These are phyloP conservation scores for Oligia strigilis DNA, from an alignment of 2,888 invertebrate genomes.

Conservation along the genomic window DNA sequence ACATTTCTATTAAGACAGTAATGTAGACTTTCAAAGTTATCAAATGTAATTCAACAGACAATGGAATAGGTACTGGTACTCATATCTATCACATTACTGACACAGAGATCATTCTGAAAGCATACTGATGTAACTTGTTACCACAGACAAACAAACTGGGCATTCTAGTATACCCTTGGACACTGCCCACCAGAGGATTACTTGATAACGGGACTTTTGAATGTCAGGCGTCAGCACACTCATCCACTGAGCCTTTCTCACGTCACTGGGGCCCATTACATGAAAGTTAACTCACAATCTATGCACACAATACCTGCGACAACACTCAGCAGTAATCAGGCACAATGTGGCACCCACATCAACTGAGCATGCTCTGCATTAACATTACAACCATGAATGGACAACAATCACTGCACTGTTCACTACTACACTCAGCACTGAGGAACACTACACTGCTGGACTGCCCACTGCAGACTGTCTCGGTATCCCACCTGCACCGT, in stretches of 20 bases:
- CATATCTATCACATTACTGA: background rate
- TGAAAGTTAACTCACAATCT: background rate
- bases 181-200: background rate
- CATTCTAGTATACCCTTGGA: background rate
- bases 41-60: background rate
- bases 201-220: constrained; percentile 18
- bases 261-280: background rate
- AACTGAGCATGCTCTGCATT: background rate
- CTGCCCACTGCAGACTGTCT: background rate
- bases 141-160: constrained; percentile 2
- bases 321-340: constrained; percentile 8
- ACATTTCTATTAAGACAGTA: background rate
- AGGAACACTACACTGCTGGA: background rate
- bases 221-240: background rate
- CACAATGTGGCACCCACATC: constrained; percentile 20
- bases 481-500: constrained; percentile 8
- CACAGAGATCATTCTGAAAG: constrained; percentile 10
- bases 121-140: constrained; percentile 29
- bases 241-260: background rate
- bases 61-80: background rate
- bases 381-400: background rate
- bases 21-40: background rate
- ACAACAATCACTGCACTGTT: background rate
- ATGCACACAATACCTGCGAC: constrained; percentile 35
- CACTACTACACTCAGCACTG: constrained; percentile 12